These are phyloP conservation scores for Myotis findleyi DNA, from an alignment of 2,797 vertebrate species.

Conservation along the genomic window DNA sequence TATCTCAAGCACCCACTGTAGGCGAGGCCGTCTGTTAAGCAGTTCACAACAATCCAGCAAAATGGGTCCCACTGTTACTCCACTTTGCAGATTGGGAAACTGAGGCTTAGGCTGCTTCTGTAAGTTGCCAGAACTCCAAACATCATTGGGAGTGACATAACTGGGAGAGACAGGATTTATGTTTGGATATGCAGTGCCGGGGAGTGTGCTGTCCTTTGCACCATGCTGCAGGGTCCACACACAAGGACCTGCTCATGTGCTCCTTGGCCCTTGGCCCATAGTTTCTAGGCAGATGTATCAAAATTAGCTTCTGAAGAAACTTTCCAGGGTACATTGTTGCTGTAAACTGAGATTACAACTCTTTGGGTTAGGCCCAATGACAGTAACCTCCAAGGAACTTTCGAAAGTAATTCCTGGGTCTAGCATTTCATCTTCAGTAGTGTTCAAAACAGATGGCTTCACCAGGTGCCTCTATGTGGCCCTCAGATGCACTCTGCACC, in stretches of 20 bases:
- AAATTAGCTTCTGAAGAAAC: neutral
- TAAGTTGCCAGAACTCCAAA: neutral
- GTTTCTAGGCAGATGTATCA: neutral
- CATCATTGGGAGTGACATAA: neutral
- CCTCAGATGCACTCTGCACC: neutral
- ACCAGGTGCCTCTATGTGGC: neutral
- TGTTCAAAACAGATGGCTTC: neutral
- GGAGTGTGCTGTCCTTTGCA: neutral
- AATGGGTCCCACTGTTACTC: neutral
- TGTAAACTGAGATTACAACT: neutral
- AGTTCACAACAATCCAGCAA: neutral
- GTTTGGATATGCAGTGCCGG: too few species aligned
- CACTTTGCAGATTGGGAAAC: neutral
- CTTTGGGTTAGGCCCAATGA: neutral
- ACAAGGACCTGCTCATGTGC: neutral
- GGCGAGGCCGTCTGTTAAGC: neutral
- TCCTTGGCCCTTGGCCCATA: neutral
- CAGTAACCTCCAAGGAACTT: neutral
- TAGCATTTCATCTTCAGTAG: neutral
- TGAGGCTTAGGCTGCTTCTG: neutral
- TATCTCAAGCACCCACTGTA: neutral
- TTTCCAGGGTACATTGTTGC: neutral
- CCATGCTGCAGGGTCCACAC: neutral
- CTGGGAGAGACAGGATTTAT: neutral
- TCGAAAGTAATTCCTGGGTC: neutral